phyloP scores from a whole-genome alignment of 2,888 invertebrate species.

The Nemapogon koenigi region DNA sequence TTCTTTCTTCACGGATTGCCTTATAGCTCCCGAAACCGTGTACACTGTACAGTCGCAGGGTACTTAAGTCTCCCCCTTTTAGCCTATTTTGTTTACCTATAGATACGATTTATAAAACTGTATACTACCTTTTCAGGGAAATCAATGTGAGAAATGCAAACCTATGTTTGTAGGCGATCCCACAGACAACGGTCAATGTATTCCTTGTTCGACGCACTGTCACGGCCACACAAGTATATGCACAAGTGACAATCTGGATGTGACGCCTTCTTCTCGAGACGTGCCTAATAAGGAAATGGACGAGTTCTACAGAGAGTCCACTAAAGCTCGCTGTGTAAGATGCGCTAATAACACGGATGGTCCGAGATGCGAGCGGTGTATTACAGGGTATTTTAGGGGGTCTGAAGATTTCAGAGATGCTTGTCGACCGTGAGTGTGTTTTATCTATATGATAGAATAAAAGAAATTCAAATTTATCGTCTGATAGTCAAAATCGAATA shows the following conservation, averaged over 20 bases:
- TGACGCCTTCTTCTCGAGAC: conserved; percentile 44
- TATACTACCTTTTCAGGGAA: conserved; percentile 62
- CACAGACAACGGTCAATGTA: conserved; percentile 82
- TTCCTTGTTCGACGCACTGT: conserved; percentile 88
- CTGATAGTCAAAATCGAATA: too few species aligned
- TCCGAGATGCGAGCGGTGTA: conserved; percentile 81
- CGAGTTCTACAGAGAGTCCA: conserved; percentile 68
- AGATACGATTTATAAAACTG: conserved; percentile 4
- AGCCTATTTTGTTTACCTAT: not conserved
- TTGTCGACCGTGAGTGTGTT: conserved; percentile 71
- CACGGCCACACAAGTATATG: conserved; percentile 87
- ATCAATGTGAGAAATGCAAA: conserved; percentile 90
- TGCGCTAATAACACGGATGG: conserved; percentile 87
- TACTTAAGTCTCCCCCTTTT: too few species aligned
- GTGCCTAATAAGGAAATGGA: conserved; percentile 63
- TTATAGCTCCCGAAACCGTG: too few species aligned
- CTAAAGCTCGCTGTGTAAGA: conserved; percentile 81
- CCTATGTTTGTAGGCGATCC: conserved; percentile 93
- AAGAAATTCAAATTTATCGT: too few species aligned
- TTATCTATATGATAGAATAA: too few species aligned
- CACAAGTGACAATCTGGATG: conserved; percentile 64
- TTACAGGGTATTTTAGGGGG: conserved; percentile 77
- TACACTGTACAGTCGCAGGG: too few species aligned
- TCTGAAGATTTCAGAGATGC: conserved; percentile 77
- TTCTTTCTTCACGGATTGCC: too few species aligned